phyloP scores from a whole-genome alignment of 2,113 vertebrate species.

The Rafetus swinhoei region DNA sequence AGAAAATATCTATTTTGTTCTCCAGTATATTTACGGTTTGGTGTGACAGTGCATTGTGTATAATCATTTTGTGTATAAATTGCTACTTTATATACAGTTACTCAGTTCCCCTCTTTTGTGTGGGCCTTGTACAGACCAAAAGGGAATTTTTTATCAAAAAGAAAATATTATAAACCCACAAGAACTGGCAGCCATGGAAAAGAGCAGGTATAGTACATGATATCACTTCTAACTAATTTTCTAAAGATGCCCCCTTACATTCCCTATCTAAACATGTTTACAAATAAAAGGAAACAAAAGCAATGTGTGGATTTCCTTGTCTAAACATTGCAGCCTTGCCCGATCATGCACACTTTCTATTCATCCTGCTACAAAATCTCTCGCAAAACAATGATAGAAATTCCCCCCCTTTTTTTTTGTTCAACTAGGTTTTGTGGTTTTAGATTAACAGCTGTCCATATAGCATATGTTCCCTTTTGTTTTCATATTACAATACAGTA shows the following conservation, averaged over 20 bases:
- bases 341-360: slow-evolving; percentile 8
- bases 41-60: background rate
- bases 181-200: background rate
- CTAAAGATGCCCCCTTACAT: background rate
- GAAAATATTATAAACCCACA: background rate
- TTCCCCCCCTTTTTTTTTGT: background rate
- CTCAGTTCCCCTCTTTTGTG: background rate
- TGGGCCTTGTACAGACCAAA: background rate
- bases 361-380: slow-evolving; percentile 12
- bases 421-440: background rate
- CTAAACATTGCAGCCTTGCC: background rate
- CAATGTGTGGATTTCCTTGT: background rate
- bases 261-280: background rate
- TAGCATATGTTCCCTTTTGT: slow-evolving; percentile 21
- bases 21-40: rapidly evolving
- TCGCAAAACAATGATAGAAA: background rate
- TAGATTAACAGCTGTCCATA: slow-evolving; percentile 24
- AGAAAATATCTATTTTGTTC: background rate
- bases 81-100: background rate
- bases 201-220: background rate
- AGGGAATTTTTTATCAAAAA: background rate
- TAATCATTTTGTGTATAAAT: background rate
- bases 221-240: background rate
- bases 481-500: background rate
- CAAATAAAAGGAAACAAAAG: background rate